phyloP scores from a whole-genome alignment of 2,888 invertebrate genomes.

The Dione vanillae region DNA sequence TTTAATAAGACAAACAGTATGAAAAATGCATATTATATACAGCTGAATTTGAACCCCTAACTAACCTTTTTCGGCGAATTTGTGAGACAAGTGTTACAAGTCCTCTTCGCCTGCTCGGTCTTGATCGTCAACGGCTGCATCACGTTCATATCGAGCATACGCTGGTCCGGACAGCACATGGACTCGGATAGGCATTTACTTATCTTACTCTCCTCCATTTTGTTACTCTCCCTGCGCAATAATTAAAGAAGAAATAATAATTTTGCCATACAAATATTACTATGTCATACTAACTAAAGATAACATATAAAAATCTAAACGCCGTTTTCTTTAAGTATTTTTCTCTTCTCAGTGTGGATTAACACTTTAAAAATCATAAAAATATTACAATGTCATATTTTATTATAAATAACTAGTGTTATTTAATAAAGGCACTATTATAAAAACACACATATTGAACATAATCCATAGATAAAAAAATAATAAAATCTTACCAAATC shows the following conservation, averaged over 20 bases:
- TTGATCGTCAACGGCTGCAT: constrained; percentile 81
- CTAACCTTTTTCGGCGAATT: constrained; percentile 78
- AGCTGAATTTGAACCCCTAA: no score
- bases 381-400: background rate
- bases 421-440: constrained; percentile 1
- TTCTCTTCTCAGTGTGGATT: no score
- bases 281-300: no score
- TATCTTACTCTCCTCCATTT: constrained; percentile 77
- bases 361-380: no score
- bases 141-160: constrained; percentile 69
- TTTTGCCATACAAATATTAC: background rate
- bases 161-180: constrained; percentile 74
- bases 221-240: constrained; percentile 65
- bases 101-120: constrained; percentile 78
- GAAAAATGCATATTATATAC: no score
- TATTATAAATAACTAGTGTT: background rate
- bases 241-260: constrained; percentile 1
- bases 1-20: no score
- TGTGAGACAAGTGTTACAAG: constrained; percentile 78
- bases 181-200: constrained; percentile 74
- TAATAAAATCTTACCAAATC: constrained; percentile 22
- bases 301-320: no score
- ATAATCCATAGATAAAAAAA: constrained; percentile 20
- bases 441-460: background rate
- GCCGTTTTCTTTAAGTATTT: no score